These are phyloP conservation scores for Rhincodon typus DNA, from an alignment of 2,797 vertebrate genomes.

Conservation along the genomic window DNA sequence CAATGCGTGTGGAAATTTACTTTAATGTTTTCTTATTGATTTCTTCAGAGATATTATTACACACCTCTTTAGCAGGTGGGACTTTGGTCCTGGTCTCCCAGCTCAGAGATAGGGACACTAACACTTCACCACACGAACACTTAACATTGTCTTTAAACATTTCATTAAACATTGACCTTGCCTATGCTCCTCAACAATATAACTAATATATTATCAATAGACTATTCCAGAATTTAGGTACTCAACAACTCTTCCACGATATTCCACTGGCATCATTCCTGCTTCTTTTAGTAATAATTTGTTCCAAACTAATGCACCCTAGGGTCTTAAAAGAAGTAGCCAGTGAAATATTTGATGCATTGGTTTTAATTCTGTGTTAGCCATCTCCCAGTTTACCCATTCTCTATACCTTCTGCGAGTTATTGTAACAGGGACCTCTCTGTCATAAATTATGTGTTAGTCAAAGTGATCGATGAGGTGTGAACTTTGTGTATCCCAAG, in stretches of 20 bases:
- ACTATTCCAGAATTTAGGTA: not conserved
- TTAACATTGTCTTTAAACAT: no score
- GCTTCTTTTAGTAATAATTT: not conserved
- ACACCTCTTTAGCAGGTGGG: no score
- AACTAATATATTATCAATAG: not conserved
- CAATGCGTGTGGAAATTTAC: no score
- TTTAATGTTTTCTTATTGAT: no score
- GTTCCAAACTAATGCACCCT: not conserved
- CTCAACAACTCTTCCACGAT: not conserved
- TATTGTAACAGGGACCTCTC: not conserved
- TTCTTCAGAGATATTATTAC: no score
- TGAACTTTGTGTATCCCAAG: not conserved
- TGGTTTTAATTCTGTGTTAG: not conserved
- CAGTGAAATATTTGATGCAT: no score
- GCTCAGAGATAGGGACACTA: no score
- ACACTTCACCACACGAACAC: no score
- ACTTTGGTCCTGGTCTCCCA: no score
- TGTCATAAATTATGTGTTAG: not conserved
- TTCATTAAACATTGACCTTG: no score
- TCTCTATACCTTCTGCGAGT: not conserved
- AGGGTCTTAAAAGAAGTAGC: no score
- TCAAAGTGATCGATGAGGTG: not conserved
- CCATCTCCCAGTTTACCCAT: not conserved
- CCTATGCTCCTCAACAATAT: not conserved
- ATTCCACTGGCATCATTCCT: not conserved